A percentile compares a stretch with the other conserved stretches of the same genome.
phyloP scores from a whole-genome alignment of 1,140 invertebrate genomes.

The Bombus polaris region DNA sequence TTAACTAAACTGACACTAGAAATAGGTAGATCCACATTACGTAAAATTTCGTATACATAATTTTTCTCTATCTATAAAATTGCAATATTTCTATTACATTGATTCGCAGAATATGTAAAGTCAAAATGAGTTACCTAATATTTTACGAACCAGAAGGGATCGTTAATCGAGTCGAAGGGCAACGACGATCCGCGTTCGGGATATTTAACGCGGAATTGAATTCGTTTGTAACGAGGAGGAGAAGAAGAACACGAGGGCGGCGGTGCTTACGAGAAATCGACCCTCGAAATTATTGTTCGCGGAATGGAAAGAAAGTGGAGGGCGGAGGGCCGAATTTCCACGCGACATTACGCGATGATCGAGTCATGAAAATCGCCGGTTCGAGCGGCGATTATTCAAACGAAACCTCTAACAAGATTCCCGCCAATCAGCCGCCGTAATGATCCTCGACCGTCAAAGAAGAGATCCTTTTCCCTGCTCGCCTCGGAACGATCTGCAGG shows the following conservation, averaged over 20 bases:
- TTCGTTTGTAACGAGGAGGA: conserved; percentile 78
- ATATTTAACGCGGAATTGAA: conserved; percentile 81
- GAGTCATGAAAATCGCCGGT: conserved; percentile 80
- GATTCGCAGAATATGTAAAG: neutral
- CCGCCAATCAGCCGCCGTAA: conserved; percentile 79
- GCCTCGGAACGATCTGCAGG: conserved; percentile 37
- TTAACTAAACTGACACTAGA: too few relatives aligned
- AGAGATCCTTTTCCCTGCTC: conserved; percentile 43
- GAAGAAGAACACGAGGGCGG: conserved; percentile 55
- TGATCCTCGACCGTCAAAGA: conserved; percentile 69
- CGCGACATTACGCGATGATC: conserved; percentile 80
- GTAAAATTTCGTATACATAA: neutral
- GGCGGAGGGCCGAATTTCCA: conserved; percentile 70
- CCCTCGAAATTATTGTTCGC: conserved; percentile 70
- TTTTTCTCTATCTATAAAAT: neutral
- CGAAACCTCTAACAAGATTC: conserved; percentile 81
- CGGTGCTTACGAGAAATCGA: conserved; percentile 54
- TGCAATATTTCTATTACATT: too few relatives aligned
- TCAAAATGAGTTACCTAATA: too few relatives aligned
- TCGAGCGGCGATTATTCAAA: conserved; percentile 81
- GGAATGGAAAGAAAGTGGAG: conserved; percentile 44
- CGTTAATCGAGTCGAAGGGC: conserved; percentile 58
- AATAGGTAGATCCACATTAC: neutral
- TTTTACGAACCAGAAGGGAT: neutral
- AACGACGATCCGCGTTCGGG: conserved; percentile 71